These are phyloP conservation scores for Amiota minor DNA, from an alignment of 2,888 invertebrate genomes.

Conservation along the genomic window DNA sequence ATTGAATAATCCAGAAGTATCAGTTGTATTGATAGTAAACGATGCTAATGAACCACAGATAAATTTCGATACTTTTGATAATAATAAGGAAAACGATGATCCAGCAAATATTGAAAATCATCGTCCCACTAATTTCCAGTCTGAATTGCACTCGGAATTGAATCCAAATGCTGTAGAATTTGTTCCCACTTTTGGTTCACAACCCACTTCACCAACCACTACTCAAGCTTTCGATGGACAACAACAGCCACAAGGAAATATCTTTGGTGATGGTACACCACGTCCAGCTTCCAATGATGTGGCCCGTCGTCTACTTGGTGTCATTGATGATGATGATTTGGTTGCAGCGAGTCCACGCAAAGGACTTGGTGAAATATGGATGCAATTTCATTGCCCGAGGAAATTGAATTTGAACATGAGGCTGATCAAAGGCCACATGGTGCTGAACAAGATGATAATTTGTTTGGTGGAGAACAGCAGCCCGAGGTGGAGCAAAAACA, in stretches of 20 bases:
- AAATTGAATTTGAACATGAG: constrained; percentile 69
- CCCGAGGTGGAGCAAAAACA: constrained; percentile 28
- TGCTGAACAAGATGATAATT: constrained; percentile 57
- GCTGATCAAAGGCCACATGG: constrained; percentile 71
- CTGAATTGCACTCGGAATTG: constrained; percentile 82
- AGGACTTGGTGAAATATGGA: constrained; percentile 73
- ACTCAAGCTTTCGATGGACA: constrained; percentile 36
- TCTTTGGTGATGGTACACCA: constrained; percentile 22
- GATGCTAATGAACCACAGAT: constrained; percentile 18
- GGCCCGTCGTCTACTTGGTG: constrained; percentile 52
- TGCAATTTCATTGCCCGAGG: constrained; percentile 66
- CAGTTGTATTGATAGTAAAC: neutral
- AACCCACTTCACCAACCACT: constrained; percentile 76
- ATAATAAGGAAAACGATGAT: constrained; percentile 53
- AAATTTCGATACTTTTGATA: constrained; percentile 45
- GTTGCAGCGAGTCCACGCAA: constrained; percentile 84
- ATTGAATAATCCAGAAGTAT: neutral
- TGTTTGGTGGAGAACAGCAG: constrained; percentile 44
- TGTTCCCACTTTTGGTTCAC: constrained; percentile 73
- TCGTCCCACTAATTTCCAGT: constrained; percentile 38
- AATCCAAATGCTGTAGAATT: constrained; percentile 92
- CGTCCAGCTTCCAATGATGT: constrained; percentile 41
- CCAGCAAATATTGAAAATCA: constrained; percentile 35
- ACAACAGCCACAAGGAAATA: constrained; percentile 37
- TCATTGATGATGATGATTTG: constrained; percentile 67